Conservation (phyloP, 1,140 invertebrate genomes). For the Mizuhopecten yessoensis region DNA sequence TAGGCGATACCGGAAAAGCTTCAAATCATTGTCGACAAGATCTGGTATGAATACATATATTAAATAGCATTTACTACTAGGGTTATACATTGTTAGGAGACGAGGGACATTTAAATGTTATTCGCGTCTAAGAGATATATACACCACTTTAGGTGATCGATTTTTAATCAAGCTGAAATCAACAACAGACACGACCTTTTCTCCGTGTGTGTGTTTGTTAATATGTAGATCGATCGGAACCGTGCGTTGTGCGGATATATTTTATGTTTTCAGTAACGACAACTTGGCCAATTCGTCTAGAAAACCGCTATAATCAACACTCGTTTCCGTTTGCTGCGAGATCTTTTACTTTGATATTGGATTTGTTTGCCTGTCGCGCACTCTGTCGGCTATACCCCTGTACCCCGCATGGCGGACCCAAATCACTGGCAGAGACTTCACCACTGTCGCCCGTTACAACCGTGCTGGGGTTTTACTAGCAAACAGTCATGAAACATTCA, state of each 20-base stretch:
- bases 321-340: not conserved
- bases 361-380: not conserved
- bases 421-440: not conserved
- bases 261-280: conserved; percentile 15
- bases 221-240: conserved; percentile 20
- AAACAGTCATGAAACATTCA: not conserved
- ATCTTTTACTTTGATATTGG: not conserved
- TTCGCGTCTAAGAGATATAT: conserved; percentile 12
- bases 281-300: conserved; percentile 22
- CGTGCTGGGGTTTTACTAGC: not conserved
- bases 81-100: not conserved
- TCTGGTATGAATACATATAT: conserved; percentile 8
- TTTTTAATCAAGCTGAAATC: conserved; percentile 39
- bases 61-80: conserved; percentile 4
- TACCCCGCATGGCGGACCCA: not conserved
- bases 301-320: conserved; percentile 9
- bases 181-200: conserved; percentile 32
- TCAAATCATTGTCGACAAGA: not conserved
- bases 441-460: not conserved
- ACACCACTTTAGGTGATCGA: conserved; percentile 31
- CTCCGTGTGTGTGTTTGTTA: conserved; percentile 28
- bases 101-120: not conserved
- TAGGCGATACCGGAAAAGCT: not conserved
- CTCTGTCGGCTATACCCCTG: not conserved
- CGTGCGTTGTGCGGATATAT: conserved; percentile 26